Base-by-base conservation (phyloP, 2,888 invertebrate genomes). In the Sinelater perroti region DNA sequence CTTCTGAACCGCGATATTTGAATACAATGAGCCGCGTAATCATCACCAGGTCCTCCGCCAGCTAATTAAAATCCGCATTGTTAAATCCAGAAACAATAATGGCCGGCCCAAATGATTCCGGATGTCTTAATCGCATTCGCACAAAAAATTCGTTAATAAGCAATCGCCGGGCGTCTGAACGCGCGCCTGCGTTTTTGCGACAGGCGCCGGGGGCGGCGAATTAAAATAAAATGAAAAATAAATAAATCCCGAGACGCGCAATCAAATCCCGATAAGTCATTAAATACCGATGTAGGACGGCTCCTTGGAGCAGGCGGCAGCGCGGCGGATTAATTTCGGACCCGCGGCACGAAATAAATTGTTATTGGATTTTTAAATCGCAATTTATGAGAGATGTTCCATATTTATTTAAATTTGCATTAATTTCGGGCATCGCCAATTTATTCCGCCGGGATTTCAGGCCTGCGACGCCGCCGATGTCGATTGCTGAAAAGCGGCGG, bases 281-380 rank as follows among this genome's bases (percentile, higher is more conserved):
- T 63, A 63, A 63, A 63, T 59, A 60, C 62, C 64, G 60, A 64
- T 64, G 61, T 55, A 52, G 57, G 40, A 60, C 53, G 47, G 51
- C 53, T 51, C 53, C 46, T 52, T 60, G 54, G 47, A 53, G 56
- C 51, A 55, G 50, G 54, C 53, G 40, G 52, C 35, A 26, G 24
- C 56, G 58, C 40, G 49, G 57, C 56, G 63, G 64, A 65, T 65
- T 67, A 65, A 67, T 67, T 67, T 63, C 63, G 62, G 65, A 67
- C 61, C 65, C 55, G 45, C 60, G 61, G 60, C 59, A 64, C 56
- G 62, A 61, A 66, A 66, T 64, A 66, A 64, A 66, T 66, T 63
- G 64, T 66, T 63, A 62, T 60, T 58, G 61, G 60, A 66, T 63
- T 62, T 61, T 58, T 60, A 60, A 47, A 57, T 60, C 56, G 54